These are phyloP conservation scores for Sesia bembeciformis DNA, from an alignment of 2,888 invertebrate species.

Conservation along the genomic window DNA sequence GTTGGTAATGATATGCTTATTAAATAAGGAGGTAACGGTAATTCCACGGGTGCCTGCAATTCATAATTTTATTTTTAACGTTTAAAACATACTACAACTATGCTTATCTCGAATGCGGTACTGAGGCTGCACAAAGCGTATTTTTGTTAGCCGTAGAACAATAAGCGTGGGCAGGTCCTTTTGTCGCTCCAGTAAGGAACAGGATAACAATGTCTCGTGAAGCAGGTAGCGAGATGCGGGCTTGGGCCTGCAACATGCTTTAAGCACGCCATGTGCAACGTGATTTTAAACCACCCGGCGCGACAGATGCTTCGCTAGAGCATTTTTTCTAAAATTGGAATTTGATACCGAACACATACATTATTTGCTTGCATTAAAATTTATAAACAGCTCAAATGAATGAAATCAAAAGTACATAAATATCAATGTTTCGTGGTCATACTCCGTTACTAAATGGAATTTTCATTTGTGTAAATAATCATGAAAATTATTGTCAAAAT, in stretches of 20 bases:
- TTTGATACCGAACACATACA: neutral
- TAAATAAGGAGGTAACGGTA: too few relatives aligned
- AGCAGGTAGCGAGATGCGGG: slow-evolving; percentile 66
- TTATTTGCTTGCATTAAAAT: neutral
- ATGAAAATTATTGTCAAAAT: slow-evolving; percentile 27
- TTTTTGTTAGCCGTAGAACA: slow-evolving; percentile 50
- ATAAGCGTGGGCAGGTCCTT: slow-evolving; percentile 51
- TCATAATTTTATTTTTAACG: neutral
- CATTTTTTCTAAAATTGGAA: slow-evolving; percentile 7
- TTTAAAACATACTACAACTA: slow-evolving; percentile 24
- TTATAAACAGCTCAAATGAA: neutral
- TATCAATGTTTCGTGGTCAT: too few relatives aligned
- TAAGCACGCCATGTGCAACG: slow-evolving; percentile 36
- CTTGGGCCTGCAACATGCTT: slow-evolving; percentile 25
- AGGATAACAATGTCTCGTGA: slow-evolving; percentile 39
- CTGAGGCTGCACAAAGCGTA: slow-evolving; percentile 29
- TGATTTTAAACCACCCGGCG: slow-evolving; percentile 41
- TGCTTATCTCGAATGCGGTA: slow-evolving; percentile 16
- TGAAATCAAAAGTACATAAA: neutral
- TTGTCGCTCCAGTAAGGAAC: slow-evolving; percentile 24
- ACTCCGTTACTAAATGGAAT: neutral
- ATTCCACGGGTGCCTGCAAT: neutral
- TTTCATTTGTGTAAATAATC: neutral
- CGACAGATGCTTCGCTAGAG: slow-evolving; percentile 35
- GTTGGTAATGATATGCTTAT: neutral